Conservation (phyloP, 2,888 invertebrate species). For the Lathronympha strigana region DNA sequence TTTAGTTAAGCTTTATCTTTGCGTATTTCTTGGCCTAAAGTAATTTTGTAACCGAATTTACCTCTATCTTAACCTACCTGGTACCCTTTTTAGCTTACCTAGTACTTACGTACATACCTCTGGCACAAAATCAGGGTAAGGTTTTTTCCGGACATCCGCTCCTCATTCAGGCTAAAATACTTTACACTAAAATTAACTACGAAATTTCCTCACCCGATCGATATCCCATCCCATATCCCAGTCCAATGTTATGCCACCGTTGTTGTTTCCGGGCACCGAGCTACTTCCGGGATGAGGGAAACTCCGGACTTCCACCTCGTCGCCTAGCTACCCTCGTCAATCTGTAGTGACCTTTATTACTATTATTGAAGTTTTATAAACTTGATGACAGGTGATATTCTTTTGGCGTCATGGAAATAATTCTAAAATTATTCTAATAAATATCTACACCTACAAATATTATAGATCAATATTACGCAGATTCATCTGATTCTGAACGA, state of each 20-base stretch:
- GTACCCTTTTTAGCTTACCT: too few relatives aligned
- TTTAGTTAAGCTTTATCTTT: too few relatives aligned
- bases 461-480: neutral
- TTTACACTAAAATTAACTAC: neutral
- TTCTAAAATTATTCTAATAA: neutral
- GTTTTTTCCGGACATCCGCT: too few relatives aligned
- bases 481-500: neutral
- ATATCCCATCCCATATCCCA: constrained; percentile 2
- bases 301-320: constrained; percentile 23
- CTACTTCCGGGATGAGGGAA: neutral
- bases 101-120: too few relatives aligned
- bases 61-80: too few relatives aligned
- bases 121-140: too few relatives aligned
- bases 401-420: neutral
- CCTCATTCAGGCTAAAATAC: too few relatives aligned
- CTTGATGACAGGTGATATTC: neutral
- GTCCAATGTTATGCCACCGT: constrained; percentile 1
- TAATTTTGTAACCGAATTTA: too few relatives aligned
- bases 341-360: constrained; percentile 3
- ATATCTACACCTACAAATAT: neutral
- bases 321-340: constrained; percentile 20
- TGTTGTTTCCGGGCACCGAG: constrained; percentile 18
- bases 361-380: constrained; percentile 2
- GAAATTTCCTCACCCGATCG: neutral
- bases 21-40: too few relatives aligned